phyloP scores from a whole-genome alignment of 2,113 vertebrate species.

The Osmerus mordax region DNA sequence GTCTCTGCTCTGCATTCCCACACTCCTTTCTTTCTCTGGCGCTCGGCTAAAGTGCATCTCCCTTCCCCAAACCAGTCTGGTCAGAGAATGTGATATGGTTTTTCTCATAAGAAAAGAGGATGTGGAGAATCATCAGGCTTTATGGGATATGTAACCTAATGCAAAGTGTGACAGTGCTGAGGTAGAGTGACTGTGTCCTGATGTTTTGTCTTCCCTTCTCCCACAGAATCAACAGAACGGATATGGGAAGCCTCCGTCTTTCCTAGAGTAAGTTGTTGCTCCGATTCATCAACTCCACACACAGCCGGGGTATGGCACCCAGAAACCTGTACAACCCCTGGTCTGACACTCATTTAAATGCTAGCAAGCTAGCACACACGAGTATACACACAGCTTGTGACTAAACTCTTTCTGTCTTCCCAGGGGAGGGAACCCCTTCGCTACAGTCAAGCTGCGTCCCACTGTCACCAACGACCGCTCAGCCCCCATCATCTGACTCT shows the following conservation, averaged over 20 bases:
- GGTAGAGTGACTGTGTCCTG: background rate
- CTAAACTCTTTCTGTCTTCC: slow-evolving; percentile 19
- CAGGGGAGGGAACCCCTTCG: slow-evolving; percentile 94
- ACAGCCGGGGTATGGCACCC: too few species aligned
- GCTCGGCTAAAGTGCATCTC: background rate
- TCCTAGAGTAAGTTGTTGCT: slow-evolving; percentile 76
- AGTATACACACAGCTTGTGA: background rate
- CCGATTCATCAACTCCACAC: too few species aligned
- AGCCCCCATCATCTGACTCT: slow-evolving; percentile 78
- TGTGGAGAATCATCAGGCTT: background rate
- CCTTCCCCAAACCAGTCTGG: background rate
- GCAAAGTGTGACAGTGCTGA: background rate
- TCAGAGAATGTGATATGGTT: background rate
- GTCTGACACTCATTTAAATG: background rate
- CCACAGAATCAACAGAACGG: slow-evolving; percentile 82
- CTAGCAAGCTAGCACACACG: background rate
- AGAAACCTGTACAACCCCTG: too few species aligned
- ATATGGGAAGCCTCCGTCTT: slow-evolving; percentile 76
- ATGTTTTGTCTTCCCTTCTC: slow-evolving; percentile 9
- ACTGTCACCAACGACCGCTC: slow-evolving; percentile 96
- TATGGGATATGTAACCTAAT: background rate
- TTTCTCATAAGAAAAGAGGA: too few species aligned
- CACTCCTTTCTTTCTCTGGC: background rate
- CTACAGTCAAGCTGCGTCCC: slow-evolving; percentile 88
- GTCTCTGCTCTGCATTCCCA: slow-evolving; percentile 15